phyloP scores from a whole-genome alignment of 1,140 invertebrate genomes.

The Oedothorax gibbosus region DNA sequence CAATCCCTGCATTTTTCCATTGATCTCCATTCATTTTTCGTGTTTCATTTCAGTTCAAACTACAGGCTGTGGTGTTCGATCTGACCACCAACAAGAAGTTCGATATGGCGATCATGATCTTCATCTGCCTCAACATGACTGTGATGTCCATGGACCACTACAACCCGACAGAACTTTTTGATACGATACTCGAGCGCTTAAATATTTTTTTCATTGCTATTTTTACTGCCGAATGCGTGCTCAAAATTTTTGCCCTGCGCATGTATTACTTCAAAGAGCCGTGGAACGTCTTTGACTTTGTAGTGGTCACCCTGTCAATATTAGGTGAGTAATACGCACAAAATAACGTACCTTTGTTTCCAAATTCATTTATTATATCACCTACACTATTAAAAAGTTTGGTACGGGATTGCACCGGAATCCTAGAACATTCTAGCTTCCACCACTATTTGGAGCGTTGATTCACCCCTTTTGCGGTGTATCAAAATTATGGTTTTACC shows the following conservation, averaged over 20 bases:
- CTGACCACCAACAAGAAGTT: slow-evolving; percentile 98
- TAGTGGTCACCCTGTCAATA: slow-evolving; percentile 98
- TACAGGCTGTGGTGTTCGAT: slow-evolving; percentile 96
- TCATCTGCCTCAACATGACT: slow-evolving; percentile 98
- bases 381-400: not conserved
- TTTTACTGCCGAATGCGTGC: slow-evolving; percentile 96
- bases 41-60: slow-evolving; percentile 84
- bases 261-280: slow-evolving; percentile 99
- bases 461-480: too few relatives aligned
- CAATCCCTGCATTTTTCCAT: too few relatives aligned
- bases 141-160: slow-evolving; percentile 99
- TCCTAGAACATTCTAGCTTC: too few relatives aligned
- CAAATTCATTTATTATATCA: not conserved
- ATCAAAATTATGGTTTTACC: too few relatives aligned
- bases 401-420: not conserved
- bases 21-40: too few relatives aligned
- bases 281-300: slow-evolving; percentile 99
- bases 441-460: too few relatives aligned
- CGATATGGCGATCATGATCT: slow-evolving; percentile 99
- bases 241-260: slow-evolving; percentile 96
- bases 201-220: slow-evolving; percentile 99
- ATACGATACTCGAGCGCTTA: slow-evolving; percentile 85
- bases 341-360: slow-evolving; percentile 63
- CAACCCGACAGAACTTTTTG: slow-evolving; percentile 85
- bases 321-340: slow-evolving; percentile 79